Evolutionary conservation across 2,797 vertebrate species (phyloP).

Genomic region (Champsocephalus esox): DNA sequence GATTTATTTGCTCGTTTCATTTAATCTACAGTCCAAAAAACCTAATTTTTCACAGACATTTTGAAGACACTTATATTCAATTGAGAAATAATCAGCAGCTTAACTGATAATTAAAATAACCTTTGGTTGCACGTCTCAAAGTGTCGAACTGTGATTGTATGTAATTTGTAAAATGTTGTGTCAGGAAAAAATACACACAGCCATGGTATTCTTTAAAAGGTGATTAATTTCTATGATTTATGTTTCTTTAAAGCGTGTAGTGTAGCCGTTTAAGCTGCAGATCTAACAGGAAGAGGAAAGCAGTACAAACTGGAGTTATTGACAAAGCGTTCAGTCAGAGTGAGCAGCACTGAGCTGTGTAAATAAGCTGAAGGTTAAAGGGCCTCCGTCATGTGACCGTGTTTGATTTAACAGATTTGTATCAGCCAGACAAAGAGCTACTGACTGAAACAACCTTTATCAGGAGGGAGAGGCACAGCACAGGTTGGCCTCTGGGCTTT

Average conservation of each 20-base stretch:
- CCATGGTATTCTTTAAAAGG: background rate
- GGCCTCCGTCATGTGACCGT: constrained; percentile 10
- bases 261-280: background rate
- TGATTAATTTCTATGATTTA: no score
- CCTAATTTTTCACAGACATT: background rate
- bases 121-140: no score
- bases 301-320: constrained; percentile 20
- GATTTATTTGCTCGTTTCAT: background rate
- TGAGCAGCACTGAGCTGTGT: constrained; percentile 35
- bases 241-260: background rate
- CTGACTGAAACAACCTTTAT: constrained; percentile 1
- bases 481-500: background rate
- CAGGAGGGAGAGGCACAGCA: background rate
- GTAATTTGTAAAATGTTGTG: background rate
- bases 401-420: constrained; percentile 25
- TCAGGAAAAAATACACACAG: background rate
- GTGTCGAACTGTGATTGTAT: no score
- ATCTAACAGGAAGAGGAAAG: constrained; percentile 9
- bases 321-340: constrained; percentile 47
- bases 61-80: background rate
- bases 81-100: background rate
- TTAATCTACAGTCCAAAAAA: background rate
- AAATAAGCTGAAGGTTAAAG: constrained; percentile 44
- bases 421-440: constrained; percentile 22
- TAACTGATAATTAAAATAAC: background rate